A percentile compares a stretch with the other conserved stretches of the same genome.
Evolutionary conservation across 1,140 invertebrate species (phyloP).

Genomic region (Thalassaphorura encarpata): DNA sequence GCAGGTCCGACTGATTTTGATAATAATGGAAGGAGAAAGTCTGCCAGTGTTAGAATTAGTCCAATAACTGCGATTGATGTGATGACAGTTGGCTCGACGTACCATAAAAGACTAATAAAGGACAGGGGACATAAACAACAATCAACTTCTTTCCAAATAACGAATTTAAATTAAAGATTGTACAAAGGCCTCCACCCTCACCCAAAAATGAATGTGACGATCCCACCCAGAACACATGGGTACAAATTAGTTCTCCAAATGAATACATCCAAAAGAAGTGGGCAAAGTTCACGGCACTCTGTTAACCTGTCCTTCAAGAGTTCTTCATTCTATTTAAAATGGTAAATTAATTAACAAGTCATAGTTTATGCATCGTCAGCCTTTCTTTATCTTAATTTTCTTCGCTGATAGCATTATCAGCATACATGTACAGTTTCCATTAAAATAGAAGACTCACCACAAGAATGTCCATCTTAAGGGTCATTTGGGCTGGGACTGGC

Average conservation of each 20-base stretch:
- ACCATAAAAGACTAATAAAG: conserved; percentile 50
- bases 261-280: conserved; percentile 28
- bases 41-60: conserved; percentile 56
- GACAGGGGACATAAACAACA: neutral
- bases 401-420: too few relatives aligned
- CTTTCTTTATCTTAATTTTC: too few relatives aligned
- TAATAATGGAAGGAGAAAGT: conserved; percentile 65
- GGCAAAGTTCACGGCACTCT: conserved; percentile 27
- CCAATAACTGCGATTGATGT: conserved; percentile 63
- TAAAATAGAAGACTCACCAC: too few relatives aligned
- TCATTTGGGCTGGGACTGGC: too few relatives aligned
- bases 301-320: conserved; percentile 28
- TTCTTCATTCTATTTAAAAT: conserved; percentile 28
- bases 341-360: too few relatives aligned
- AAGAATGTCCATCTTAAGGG: too few relatives aligned
- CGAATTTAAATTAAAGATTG: neutral
- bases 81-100: conserved; percentile 64
- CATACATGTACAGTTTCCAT: too few relatives aligned
- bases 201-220: conserved; percentile 25
- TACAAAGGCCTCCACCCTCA: neutral
- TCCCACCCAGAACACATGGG: conserved; percentile 14
- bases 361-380: too few relatives aligned
- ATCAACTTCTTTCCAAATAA: neutral
- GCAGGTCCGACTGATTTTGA: conserved; percentile 53
- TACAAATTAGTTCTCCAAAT: conserved; percentile 29